Conservation (phyloP, 2,888 invertebrate genomes). For the Dryobota labecula region DNA sequence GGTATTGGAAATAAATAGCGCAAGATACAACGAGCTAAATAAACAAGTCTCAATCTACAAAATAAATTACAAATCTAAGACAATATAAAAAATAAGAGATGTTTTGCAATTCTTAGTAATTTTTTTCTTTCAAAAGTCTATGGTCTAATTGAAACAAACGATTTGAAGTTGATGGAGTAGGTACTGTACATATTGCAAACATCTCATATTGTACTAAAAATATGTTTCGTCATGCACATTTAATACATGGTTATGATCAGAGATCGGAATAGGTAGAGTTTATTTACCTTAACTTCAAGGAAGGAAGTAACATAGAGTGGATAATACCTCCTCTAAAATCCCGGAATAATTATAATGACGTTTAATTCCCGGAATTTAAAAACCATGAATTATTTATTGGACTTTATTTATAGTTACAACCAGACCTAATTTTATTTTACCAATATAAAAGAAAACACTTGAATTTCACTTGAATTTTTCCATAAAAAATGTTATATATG, state of each 20-base stretch:
- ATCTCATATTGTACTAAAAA: conserved; percentile 39
- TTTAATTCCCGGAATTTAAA: too few species aligned
- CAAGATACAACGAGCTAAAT: conserved; percentile 35
- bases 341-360: too few species aligned
- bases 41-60: conserved; percentile 30
- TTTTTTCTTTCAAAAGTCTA: not conserved
- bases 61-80: conserved; percentile 27
- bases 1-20: not conserved
- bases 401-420: too few species aligned
- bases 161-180: not conserved
- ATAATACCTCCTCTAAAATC: too few species aligned
- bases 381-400: too few species aligned
- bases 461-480: too few species aligned
- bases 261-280: too few species aligned
- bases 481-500: too few species aligned
- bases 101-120: not conserved
- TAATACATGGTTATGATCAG: conserved; percentile 1
- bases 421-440: too few species aligned
- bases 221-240: conserved; percentile 6
- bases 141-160: not conserved
- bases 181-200: conserved; percentile 26
- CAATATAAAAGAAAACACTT: too few species aligned
- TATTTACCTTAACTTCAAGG: too few species aligned
- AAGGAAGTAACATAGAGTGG: too few species aligned
- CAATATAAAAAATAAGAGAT: conserved; percentile 23